Evolutionary conservation across 2,113 vertebrate genomes (phyloP).

Genomic region (Garra rufa): DNA sequence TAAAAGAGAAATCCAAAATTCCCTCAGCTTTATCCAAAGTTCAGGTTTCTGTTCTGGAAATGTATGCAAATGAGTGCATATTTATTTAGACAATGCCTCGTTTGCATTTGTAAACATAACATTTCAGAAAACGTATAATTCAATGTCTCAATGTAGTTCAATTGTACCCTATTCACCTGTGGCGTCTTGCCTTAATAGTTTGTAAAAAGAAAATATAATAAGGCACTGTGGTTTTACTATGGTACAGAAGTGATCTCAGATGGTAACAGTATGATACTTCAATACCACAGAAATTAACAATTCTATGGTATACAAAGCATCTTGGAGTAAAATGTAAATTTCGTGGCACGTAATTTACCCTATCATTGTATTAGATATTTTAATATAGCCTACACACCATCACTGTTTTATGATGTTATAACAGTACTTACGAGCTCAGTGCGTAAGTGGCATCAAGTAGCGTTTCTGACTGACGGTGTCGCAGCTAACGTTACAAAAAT

Average conservation of each 20-base stretch:
- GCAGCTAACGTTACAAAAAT: neutral
- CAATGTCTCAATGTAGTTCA: neutral
- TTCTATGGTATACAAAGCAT: neutral
- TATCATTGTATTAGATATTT: neutral
- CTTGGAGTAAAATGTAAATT: neutral
- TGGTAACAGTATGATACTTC: neutral
- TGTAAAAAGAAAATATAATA: neutral
- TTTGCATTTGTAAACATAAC: neutral
- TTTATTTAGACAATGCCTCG: neutral
- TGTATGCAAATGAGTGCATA: neutral
- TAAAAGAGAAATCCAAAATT: neutral
- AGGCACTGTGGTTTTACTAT: neutral
- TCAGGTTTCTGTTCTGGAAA: neutral
- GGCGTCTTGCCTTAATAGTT: neutral
- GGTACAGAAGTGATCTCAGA: neutral
- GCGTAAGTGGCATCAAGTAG: neutral
- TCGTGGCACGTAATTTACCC: neutral
- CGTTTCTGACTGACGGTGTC: constrained; percentile 6
- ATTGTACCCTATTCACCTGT: neutral
- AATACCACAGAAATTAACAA: neutral
- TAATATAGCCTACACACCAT: neutral
- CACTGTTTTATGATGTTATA: neutral
- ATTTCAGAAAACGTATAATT: neutral
- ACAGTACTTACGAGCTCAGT: neutral
- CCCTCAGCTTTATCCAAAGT: neutral